A percentile compares a stretch with the other conserved stretches of the same genome.
phyloP scores from a whole-genome alignment of 2,888 invertebrate species.

The Zhengitettix transpicula region DNA sequence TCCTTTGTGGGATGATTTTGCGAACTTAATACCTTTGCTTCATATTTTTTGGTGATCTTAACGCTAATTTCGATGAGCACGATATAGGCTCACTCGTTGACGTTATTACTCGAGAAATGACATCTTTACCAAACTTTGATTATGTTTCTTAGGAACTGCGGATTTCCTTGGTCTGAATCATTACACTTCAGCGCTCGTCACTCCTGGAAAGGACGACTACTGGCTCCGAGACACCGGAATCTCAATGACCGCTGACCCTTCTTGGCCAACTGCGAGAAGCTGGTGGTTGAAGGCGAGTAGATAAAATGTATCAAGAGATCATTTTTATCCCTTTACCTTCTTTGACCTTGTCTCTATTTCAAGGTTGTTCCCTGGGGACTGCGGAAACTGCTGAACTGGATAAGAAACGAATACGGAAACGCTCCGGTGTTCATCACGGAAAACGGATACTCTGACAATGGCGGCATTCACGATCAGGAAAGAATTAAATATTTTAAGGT shows the following conservation, averaged over 20 bases:
- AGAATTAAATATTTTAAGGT: not conserved
- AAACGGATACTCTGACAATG: constrained; percentile 38
- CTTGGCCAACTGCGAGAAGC: not conserved
- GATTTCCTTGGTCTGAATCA: not conserved
- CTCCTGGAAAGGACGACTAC: not conserved
- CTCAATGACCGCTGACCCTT: not conserved
- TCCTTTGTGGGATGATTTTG: too few species aligned
- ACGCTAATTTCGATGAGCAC: too few species aligned
- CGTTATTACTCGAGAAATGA: too few species aligned
- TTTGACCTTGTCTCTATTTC: not conserved
- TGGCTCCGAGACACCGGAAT: not conserved
- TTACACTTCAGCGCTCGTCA: not conserved
- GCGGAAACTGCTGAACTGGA: constrained; percentile 35
- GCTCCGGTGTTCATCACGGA: constrained; percentile 39
- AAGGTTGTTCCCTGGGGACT: constrained; percentile 38
- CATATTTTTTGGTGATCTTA: too few species aligned
- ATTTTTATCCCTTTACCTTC: too few species aligned
- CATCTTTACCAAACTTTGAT: too few species aligned
- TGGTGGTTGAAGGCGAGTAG: not conserved
- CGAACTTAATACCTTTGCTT: too few species aligned
- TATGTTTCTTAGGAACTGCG: not conserved
- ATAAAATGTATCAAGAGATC: too few species aligned
- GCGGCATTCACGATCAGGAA: constrained; percentile 26
- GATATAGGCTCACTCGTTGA: too few species aligned
- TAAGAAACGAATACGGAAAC: constrained; percentile 39